Evolutionary conservation across 2,113 vertebrate genomes (phyloP).

Genomic region (Apeltes quadracus): DNA sequence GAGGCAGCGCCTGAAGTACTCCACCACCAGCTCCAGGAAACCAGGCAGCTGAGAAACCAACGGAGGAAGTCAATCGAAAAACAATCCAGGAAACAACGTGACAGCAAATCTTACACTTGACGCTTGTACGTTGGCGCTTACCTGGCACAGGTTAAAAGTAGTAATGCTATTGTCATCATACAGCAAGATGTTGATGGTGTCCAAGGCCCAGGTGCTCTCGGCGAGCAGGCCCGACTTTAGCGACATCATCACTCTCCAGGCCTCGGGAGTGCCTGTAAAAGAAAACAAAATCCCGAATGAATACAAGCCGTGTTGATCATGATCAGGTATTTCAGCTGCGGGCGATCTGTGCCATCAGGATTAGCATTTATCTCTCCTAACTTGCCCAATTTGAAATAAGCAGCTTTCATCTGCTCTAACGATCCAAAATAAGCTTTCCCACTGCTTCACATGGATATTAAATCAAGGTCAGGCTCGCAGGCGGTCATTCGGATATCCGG

Average conservation of each 20-base stretch:
- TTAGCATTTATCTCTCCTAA: not conserved
- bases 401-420: not conserved
- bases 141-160: slow-evolving; percentile 97
- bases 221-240: slow-evolving; percentile 96
- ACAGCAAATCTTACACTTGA: not conserved
- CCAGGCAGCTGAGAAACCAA: slow-evolving; percentile 87
- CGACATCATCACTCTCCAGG: slow-evolving; percentile 99
- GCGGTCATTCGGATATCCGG: not conserved
- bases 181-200: slow-evolving; percentile 98
- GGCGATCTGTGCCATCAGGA: not conserved
- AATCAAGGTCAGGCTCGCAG: not conserved
- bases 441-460: not conserved
- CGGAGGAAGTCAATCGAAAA: not conserved
- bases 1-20: slow-evolving; percentile 98
- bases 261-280: slow-evolving; percentile 93
- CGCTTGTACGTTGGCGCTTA: slow-evolving; percentile 63
- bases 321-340: not conserved
- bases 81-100: not conserved
- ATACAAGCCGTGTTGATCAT: not conserved
- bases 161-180: slow-evolving; percentile 98
- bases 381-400: not conserved
- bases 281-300: slow-evolving; percentile 5
- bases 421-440: not conserved
- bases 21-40: slow-evolving; percentile 95
- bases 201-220: slow-evolving; percentile 98